A percentile compares a stretch with the other conserved stretches of the same genome.
These are phyloP conservation scores for Quadriops clusia DNA, from an alignment of 2,888 invertebrate genomes.

Conservation along the genomic window DNA sequence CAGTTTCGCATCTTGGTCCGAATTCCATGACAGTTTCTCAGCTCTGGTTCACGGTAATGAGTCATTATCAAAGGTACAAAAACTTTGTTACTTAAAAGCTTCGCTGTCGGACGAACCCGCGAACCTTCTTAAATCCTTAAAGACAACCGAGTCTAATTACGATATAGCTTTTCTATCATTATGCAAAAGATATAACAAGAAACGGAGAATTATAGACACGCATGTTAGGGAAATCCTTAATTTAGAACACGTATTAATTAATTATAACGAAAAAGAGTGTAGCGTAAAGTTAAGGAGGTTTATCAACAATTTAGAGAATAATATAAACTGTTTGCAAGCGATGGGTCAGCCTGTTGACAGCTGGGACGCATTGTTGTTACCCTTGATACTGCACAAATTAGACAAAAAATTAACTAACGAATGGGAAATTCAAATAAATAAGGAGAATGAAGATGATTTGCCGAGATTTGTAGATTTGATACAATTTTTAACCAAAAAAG, in stretches of 20 bases:
- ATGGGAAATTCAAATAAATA: slow-evolving; percentile 4
- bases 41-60: slow-evolving; percentile 7
- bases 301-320: slow-evolving; percentile 10
- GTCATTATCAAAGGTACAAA: slow-evolving; percentile 3
- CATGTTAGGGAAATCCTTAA: slow-evolving; percentile 11
- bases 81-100: slow-evolving; percentile 6
- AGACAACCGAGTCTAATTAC: slow-evolving; percentile 11
- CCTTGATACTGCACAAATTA: slow-evolving; percentile 12
- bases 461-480: neutral
- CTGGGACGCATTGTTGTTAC: slow-evolving; percentile 12
- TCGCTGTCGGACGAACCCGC: slow-evolving; percentile 7
- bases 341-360: slow-evolving; percentile 11
- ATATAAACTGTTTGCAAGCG: slow-evolving; percentile 11
- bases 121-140: slow-evolving; percentile 5
- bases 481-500: slow-evolving; percentile 1
- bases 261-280: neutral
- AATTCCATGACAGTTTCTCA: slow-evolving; percentile 5
- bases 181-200: slow-evolving; percentile 12
- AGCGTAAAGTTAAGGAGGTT: neutral
- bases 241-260: slow-evolving; percentile 3
- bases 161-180: slow-evolving; percentile 9
- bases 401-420: slow-evolving; percentile 8
- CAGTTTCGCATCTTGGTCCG: neutral
- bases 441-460: neutral
- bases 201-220: slow-evolving; percentile 11